Conservation (phyloP, 2,113 vertebrate genomes). For the Carassius gibelio region DNA sequence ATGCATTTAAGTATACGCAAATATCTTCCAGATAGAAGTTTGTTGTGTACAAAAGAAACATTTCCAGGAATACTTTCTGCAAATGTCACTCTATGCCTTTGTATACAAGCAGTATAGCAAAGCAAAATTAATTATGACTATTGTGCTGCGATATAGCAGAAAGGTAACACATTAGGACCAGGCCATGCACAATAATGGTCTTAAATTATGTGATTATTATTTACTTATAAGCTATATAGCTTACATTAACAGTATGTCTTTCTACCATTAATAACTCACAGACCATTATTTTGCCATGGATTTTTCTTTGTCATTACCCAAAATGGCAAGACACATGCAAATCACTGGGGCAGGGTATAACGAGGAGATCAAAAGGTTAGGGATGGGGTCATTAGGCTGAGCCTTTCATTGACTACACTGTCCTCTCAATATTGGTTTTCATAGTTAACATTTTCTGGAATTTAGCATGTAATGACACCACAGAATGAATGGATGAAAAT, state of each 20-base stretch:
- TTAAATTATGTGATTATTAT: background rate
- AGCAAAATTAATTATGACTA: background rate
- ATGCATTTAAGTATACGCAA: background rate
- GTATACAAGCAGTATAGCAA: background rate
- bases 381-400: conserved; percentile 69
- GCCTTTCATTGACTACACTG: conserved; percentile 65
- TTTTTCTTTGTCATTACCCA: background rate
- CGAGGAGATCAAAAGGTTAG: background rate
- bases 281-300: conserved; percentile 5
- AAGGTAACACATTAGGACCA: background rate
- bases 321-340: conserved; percentile 39
- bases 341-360: conserved; percentile 23
- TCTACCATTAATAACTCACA: background rate
- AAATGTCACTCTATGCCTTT: background rate
- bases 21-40: background rate
- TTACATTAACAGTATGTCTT: background rate
- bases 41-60: no score
- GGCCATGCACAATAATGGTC: conserved; percentile 19
- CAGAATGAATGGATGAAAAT: conserved; percentile 27
- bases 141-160: background rate
- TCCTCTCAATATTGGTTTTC: background rate
- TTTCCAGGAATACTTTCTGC: background rate
- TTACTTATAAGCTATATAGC: background rate
- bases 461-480: background rate
- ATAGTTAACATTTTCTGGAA: background rate